phyloP scores from a whole-genome alignment of 2,888 invertebrate genomes.

The Drosophila neotestacea region DNA sequence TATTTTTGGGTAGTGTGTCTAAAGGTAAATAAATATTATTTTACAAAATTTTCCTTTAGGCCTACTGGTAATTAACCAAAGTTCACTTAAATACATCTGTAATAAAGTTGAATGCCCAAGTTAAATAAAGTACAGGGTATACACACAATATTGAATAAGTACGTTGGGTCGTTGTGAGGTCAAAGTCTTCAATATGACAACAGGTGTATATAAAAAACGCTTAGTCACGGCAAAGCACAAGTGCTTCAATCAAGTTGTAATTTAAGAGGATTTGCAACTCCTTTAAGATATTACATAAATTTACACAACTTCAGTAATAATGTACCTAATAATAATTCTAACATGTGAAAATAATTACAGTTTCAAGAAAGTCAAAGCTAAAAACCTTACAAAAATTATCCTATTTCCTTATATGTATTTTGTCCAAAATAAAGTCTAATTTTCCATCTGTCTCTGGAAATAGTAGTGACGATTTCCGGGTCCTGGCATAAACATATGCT shows the following conservation, averaged over 20 bases:
- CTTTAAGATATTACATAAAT: neutral
- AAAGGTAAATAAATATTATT: too few relatives aligned
- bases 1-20: too few relatives aligned
- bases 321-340: neutral
- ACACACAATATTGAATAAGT: neutral
- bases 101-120: neutral
- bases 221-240: slow-evolving; percentile 1
- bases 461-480: slow-evolving; percentile 65
- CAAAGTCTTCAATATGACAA: slow-evolving; percentile 6
- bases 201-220: slow-evolving; percentile 28
- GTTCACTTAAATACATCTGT: too few relatives aligned
- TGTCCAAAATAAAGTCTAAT: neutral
- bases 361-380: neutral
- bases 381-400: neutral
- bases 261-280: neutral
- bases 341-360: neutral
- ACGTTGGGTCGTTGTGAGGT: slow-evolving; percentile 1
- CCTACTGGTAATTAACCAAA: too few relatives aligned
- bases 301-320: neutral
- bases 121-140: neutral
- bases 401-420: neutral
- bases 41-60: too few relatives aligned
- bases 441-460: slow-evolving; percentile 32
- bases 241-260: slow-evolving; percentile 5
- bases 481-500: slow-evolving; percentile 66